A percentile compares a stretch with the other conserved stretches of the same genome.
phyloP scores from a whole-genome alignment of 2,797 vertebrate species.

The Megaceryle alcyon region DNA sequence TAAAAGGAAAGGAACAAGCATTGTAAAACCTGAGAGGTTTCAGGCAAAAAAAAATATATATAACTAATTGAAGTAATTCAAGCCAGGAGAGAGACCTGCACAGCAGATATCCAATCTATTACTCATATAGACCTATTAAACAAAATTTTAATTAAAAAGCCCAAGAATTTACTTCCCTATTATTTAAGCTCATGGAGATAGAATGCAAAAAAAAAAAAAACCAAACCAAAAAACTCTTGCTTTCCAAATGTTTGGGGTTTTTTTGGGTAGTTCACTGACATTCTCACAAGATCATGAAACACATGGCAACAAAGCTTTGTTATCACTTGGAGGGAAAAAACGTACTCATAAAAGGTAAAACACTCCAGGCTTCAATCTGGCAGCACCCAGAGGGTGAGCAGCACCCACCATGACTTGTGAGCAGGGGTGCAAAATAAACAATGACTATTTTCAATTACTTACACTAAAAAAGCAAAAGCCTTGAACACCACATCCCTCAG shows the following conservation, averaged over 20 bases:
- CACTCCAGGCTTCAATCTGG: background rate
- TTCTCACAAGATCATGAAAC: background rate
- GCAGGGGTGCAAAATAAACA: background rate
- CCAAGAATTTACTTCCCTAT: background rate
- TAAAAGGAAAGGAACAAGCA: background rate
- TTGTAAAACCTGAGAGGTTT: background rate
- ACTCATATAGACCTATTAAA: background rate
- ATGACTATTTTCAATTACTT: background rate
- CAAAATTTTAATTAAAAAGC: background rate
- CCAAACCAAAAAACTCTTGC: background rate
- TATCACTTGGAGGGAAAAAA: background rate
- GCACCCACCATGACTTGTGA: background rate
- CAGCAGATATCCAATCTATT: background rate
- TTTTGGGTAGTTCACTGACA: background rate
- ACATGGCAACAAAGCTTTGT: background rate
- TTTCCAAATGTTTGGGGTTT: background rate
- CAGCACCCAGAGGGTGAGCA: rapidly evolving
- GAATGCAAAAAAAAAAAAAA: background rate
- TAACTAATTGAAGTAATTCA: background rate
- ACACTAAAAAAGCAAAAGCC: background rate
- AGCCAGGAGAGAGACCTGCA: background rate
- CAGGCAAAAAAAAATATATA: background rate
- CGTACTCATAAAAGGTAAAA: background rate
- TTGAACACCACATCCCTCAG: background rate
- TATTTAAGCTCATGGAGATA: background rate